Evolutionary conservation across 2,797 vertebrate species (phyloP).

Genomic region (Mormyrus proboscirostris): DNA sequence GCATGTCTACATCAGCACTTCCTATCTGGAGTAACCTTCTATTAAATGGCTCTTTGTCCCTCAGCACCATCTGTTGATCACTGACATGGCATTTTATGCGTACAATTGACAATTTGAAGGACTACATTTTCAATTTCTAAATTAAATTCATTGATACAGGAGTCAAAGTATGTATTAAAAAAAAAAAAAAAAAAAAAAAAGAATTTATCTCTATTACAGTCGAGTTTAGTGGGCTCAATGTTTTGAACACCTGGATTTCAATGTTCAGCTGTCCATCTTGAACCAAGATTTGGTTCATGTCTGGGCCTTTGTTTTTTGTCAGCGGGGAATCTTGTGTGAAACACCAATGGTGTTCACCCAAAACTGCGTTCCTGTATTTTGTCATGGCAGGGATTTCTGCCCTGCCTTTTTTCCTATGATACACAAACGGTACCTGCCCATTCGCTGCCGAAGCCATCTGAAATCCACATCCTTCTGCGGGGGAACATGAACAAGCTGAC

Average conservation of each 20-base stretch:
- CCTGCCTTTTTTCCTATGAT: background rate
- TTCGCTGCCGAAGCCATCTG: background rate
- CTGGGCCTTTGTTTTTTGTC: background rate
- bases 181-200: background rate
- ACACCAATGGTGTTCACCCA: background rate
- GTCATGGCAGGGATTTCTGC: background rate
- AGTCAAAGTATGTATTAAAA: background rate
- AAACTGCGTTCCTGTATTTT: background rate
- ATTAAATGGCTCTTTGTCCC: background rate
- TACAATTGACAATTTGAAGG: background rate
- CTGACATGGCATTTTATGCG: background rate
- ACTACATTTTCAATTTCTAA: background rate
- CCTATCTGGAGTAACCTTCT: background rate
- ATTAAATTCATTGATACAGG: background rate
- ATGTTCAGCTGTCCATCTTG: background rate
- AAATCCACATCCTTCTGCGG: background rate
- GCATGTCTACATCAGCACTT: background rate
- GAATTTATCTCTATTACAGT: background rate
- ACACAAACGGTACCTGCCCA: background rate
- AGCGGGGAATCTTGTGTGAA: background rate
- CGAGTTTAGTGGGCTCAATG: background rate
- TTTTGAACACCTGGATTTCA: background rate
- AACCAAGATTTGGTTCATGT: background rate
- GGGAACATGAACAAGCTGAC: constrained; percentile 35
- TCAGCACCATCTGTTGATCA: background rate